phyloP scores from a whole-genome alignment of 2,113 vertebrate genomes.

The Clarias gariepinus region DNA sequence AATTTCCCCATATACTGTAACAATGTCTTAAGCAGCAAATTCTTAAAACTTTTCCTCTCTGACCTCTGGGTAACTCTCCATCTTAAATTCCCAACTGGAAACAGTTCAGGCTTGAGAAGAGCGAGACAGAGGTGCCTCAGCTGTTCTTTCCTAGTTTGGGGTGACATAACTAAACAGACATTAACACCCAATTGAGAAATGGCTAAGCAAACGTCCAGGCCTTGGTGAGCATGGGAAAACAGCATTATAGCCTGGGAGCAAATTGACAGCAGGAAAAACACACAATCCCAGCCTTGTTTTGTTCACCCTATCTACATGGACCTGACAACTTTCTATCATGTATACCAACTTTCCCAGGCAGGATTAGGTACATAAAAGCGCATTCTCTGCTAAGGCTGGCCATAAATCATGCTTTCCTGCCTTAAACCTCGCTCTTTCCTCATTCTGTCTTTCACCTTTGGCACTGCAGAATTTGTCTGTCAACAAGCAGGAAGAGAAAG shows the following conservation, averaged over 20 bases:
- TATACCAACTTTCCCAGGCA: slow-evolving; percentile 69
- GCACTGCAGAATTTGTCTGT: slow-evolving; percentile 54
- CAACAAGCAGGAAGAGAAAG: slow-evolving; percentile 40
- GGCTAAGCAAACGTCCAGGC: slow-evolving; percentile 62
- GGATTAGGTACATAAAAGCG: slow-evolving; percentile 56
- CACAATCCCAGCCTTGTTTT: slow-evolving; percentile 66
- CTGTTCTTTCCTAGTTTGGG: slow-evolving; percentile 50
- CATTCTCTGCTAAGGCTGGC: slow-evolving; percentile 43
- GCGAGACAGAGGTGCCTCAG: slow-evolving; percentile 33
- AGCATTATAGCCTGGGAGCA: slow-evolving; percentile 60
- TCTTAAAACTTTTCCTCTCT: slow-evolving; percentile 26
- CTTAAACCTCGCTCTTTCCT: slow-evolving; percentile 40
- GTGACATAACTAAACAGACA: slow-evolving; percentile 71
- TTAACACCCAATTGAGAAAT: slow-evolving; percentile 66
- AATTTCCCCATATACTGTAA: slow-evolving; percentile 37
- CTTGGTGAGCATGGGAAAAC: slow-evolving; percentile 69
- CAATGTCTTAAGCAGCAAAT: slow-evolving; percentile 32
- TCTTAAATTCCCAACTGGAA: slow-evolving; percentile 37
- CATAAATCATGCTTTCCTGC: slow-evolving; percentile 62
- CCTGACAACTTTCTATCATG: slow-evolving; percentile 67
- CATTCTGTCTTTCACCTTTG: slow-evolving; percentile 47
- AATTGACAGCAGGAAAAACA: slow-evolving; percentile 55
- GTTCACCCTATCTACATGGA: slow-evolving; percentile 55
- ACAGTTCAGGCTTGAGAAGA: slow-evolving; percentile 41
- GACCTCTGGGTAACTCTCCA: slow-evolving; percentile 42